Evolutionary conservation across 2,113 vertebrate genomes (phyloP).

Genomic region (Drymodes brunneopygia): DNA sequence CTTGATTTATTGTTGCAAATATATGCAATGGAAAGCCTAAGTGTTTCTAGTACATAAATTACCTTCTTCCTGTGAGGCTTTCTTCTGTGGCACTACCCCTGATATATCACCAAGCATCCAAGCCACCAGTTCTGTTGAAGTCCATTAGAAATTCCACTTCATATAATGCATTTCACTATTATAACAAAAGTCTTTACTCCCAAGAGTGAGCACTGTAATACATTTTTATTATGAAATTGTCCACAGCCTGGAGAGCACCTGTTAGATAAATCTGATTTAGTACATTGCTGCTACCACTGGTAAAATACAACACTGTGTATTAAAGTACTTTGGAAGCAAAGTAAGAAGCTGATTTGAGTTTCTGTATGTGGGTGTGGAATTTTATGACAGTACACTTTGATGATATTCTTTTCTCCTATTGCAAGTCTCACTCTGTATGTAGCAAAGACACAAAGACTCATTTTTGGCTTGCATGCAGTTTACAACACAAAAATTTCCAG

Average conservation of each 20-base stretch:
- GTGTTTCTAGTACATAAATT: conserved; percentile 32
- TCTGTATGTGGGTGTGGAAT: not conserved
- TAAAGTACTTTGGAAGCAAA: not conserved
- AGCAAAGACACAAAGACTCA: not conserved
- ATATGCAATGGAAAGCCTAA: conserved; percentile 43
- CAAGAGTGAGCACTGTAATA: conserved; percentile 36
- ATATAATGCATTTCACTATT: conserved; percentile 38
- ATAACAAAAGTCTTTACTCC: conserved; percentile 34
- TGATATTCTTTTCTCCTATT: not conserved
- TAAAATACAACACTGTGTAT: not conserved
- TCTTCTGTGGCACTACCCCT: not conserved
- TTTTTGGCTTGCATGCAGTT: not conserved
- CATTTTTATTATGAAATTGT: conserved; percentile 52
- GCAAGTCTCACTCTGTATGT: not conserved
- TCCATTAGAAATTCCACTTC: conserved; percentile 50
- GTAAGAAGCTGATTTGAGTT: not conserved
- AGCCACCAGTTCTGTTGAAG: conserved; percentile 9
- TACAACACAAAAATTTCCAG: not conserved
- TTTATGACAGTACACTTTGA: not conserved
- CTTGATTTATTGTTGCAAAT: conserved; percentile 58
- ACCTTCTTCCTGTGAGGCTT: conserved; percentile 29
- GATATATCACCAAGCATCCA: not conserved
- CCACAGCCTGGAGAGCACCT: conserved; percentile 17
- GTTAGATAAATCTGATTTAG: conserved; percentile 45
- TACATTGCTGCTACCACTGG: not conserved